Evolutionary conservation across 2,888 invertebrate genomes (phyloP).

Genomic region (Limnephilus lunatus): DNA sequence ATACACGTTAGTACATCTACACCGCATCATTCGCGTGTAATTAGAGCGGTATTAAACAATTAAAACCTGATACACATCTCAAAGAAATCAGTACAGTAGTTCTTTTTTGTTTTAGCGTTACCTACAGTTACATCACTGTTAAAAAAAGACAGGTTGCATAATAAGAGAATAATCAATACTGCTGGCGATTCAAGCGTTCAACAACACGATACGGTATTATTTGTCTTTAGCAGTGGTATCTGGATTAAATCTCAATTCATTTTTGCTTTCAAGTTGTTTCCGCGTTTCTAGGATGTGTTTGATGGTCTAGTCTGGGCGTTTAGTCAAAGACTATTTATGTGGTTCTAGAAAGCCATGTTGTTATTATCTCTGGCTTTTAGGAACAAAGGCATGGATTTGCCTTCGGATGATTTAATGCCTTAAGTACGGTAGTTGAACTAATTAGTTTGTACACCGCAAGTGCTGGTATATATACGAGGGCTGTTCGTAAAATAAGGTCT

Average conservation of each 20-base stretch:
- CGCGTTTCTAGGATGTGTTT: conserved; percentile 24
- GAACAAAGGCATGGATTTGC: background rate
- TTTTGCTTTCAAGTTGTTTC: conserved; percentile 9
- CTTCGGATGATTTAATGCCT: background rate
- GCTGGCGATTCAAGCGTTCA: conserved; percentile 27
- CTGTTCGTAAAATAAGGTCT: too few relatives aligned
- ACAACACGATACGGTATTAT: conserved; percentile 19
- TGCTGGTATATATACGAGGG: background rate
- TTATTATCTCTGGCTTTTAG: background rate
- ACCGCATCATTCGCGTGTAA: background rate
- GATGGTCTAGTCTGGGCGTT: background rate
- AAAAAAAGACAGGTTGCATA: conserved; percentile 12
- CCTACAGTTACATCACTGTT: background rate
- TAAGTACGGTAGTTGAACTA: background rate
- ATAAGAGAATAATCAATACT: conserved; percentile 32
- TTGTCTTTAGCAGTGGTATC: conserved; percentile 1
- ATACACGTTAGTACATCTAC: background rate
- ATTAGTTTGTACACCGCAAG: background rate
- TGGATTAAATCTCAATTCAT: conserved; percentile 41
- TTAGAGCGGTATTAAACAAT: background rate
- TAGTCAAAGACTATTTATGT: conserved; percentile 24
- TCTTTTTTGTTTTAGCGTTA: background rate
- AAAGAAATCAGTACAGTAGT: background rate
- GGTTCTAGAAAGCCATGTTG: conserved; percentile 19
- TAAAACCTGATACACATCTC: background rate